phyloP scores from a whole-genome alignment of 2,888 invertebrate species.

The Xestia c-nigrum region DNA sequence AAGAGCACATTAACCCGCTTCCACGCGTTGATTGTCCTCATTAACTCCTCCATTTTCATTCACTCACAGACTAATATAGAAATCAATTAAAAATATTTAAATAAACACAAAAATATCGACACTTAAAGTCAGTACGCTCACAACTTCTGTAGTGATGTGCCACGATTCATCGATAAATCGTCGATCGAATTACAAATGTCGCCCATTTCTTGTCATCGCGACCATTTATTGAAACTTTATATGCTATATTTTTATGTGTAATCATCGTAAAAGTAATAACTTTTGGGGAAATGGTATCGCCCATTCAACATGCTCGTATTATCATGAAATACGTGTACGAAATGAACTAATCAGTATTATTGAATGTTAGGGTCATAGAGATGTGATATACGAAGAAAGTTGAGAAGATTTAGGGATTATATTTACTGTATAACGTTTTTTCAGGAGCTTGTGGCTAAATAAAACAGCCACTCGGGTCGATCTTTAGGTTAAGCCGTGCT shows the following conservation, averaged over 20 bases:
- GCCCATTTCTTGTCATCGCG: conserved; percentile 50
- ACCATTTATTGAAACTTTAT: conserved; percentile 64
- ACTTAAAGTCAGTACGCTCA: conserved; percentile 37
- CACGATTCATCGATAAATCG: conserved; percentile 52
- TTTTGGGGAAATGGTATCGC: conserved; percentile 49
- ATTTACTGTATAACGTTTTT: too few relatives aligned
- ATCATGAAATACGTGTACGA: conserved; percentile 61
- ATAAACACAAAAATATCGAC: conserved; percentile 46
- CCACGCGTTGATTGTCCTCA: conserved; percentile 25
- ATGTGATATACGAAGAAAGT: conserved; percentile 23
- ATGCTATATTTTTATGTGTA: conserved; percentile 55
- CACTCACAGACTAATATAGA: conserved; percentile 41
- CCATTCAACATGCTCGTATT: conserved; percentile 63
- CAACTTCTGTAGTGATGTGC: conserved; percentile 48
- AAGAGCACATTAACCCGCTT: background rate
- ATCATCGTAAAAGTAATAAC: conserved; percentile 64
- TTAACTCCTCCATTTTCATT: conserved; percentile 25
- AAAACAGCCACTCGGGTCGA: too few relatives aligned
- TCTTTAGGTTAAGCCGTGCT: too few relatives aligned
- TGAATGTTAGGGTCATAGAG: conserved; percentile 38
- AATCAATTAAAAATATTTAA: conserved; percentile 52
- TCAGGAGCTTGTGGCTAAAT: too few relatives aligned
- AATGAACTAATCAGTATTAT: conserved; percentile 64
- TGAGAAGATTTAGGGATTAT: background rate
- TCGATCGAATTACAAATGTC: conserved; percentile 56